Evolutionary conservation across 2,888 invertebrate species (phyloP), one percentile per base, ranked within the genome.

Genomic region (Bruchidius siliquastri): DNA sequence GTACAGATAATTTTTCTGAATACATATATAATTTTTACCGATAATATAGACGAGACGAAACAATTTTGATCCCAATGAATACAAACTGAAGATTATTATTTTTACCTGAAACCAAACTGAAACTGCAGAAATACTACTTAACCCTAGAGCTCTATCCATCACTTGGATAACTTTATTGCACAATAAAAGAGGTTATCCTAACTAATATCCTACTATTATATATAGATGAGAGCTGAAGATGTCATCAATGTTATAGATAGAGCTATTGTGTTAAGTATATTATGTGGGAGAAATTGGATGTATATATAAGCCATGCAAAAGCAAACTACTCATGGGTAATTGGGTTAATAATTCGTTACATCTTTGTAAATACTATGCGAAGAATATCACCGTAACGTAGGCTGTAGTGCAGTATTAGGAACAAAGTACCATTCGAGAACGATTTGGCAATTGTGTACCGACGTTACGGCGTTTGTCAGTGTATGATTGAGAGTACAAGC

Each of bases 331-430:
- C 69, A 68, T 13, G 18, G 30, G 30, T 67, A 71, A 75, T 21
- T 49, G 22, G 26, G 70, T 22, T 20, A 13, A 20, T 66, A 21
- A n/a, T 69, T 72, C 22, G 73, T 73, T 71, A 76, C 79, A 77
- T 78, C 78, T 79, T 78, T 78, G 79, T 79, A 78, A 78, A 77
- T 72, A 49, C 78, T 76, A 79, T 74, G 21, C 70, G 75, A 74
- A 72, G 73, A 67, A 67, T 30, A 68, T 26, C 20, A 66, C 49
- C 49, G 49, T 49, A 49, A 66, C 22, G 21, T 10, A 20, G 68
- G 22, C 22, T 8, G 13, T 69, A 22, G 18, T 13, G 49, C 22
- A 21, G 8, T 71, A 20, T 30, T 73, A 75, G 75, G 75, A 75
- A 75, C 75, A 73, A 72, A 67, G 22, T 74, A 74, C 74, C 74